Base-by-base conservation (phyloP, 2,888 invertebrate species). In the Cataglyphis rosenhaueri region DNA sequence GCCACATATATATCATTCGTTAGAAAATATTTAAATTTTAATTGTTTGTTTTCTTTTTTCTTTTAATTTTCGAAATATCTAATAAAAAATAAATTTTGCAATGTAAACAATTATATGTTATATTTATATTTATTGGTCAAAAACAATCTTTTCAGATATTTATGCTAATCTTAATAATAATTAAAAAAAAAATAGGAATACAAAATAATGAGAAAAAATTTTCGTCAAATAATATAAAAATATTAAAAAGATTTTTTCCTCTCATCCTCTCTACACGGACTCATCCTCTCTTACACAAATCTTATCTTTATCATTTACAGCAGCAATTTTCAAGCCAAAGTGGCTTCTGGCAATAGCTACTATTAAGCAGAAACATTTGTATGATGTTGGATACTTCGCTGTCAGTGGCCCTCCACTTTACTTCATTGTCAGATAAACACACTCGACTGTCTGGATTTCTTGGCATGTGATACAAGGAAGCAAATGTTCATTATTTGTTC, bases 331-430 rank as follows among this genome's bases (percentile, higher is more conserved):
- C 32, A n/a, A 64, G 57, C 18, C 32, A 41, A 44, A 68, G 57
- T 71, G 52, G 61, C 52, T 82, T 84, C 75, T 68, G 75, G 81
- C 74, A 55, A 55, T 55, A 41, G 64, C 59, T 29, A 70, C 81
- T 68, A 68, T 81, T 81, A 62, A 84, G 84, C 75, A 68, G 41
- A 21, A 44, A 48, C 81, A 81, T 88, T 88, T 87, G 79, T 88
- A 79, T 48, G n/a, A n/a, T n/a, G n/a, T n/a, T n/a, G 62, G 66
- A 83, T 68, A 81, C 57, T 15, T 65, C 78, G 35, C 64, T 12
- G 79, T 41, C 73, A 81, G 87, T 83, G 86, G 88, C 82, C 88
- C 65, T 35, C 76, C 74, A 86, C 84, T 88, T 86, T 61, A 70
- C 70, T 52, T 21, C 64, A 32, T 61, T 32, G 76, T 66, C 76